Conservation (phyloP, 1,140 invertebrate species). For the Heliconius himera region DNA sequence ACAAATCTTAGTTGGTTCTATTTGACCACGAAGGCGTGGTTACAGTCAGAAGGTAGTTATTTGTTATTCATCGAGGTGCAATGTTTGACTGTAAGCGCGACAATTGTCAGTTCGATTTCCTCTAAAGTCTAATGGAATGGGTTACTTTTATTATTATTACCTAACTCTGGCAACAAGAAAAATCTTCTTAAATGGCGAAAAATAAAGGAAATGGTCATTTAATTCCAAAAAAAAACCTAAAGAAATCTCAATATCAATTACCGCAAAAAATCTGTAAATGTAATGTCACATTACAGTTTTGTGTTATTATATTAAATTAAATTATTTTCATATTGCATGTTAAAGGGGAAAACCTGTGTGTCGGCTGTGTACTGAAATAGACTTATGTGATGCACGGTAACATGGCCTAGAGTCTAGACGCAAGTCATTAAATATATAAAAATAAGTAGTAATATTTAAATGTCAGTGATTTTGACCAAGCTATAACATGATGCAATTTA, state of each 20-base stretch:
- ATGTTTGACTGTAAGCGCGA: too few species aligned
- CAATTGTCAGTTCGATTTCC: too few species aligned
- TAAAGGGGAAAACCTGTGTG: background rate
- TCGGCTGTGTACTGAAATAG: background rate
- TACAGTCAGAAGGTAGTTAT: too few species aligned
- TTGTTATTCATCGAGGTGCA: too few species aligned
- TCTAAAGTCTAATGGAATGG: too few species aligned
- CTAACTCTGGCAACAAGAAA: too few species aligned
- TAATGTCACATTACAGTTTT: background rate
- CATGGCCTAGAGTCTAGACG: slow-evolving; percentile 5
- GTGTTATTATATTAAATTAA: background rate
- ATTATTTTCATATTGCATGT: background rate
- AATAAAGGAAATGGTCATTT: background rate
- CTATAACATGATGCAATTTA: background rate
- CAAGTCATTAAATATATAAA: slow-evolving; percentile 1
- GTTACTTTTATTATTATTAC: too few species aligned
- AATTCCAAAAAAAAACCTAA: background rate
- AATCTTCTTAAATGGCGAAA: too few species aligned
- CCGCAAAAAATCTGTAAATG: too few species aligned
- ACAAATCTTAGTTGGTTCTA: too few species aligned
- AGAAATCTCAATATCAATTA: too few species aligned
- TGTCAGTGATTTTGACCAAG: background rate
- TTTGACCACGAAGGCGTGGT: too few species aligned
- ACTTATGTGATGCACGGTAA: background rate
- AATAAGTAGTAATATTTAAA: background rate